These are phyloP conservation scores for Beaufortia kweichowensis DNA, from an alignment of 2,113 vertebrate species.

Conservation along the genomic window DNA sequence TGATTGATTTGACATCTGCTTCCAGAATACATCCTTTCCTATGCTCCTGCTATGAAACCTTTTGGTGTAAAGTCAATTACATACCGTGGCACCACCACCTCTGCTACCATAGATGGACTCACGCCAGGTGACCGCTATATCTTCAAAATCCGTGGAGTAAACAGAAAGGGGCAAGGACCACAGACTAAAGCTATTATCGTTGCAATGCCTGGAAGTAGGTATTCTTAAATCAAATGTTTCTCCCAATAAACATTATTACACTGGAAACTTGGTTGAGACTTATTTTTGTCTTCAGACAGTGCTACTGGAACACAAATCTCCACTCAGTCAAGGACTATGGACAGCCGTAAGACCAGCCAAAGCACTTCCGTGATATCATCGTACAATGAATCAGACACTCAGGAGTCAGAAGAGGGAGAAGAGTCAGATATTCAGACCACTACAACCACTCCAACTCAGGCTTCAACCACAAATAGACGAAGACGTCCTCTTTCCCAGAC, in stretches of 20 bases:
- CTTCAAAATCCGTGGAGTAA: constrained; percentile 94
- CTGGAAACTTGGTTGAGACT: constrained; percentile 13
- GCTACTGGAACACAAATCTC: constrained; percentile 61
- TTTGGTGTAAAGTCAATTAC: constrained; percentile 94
- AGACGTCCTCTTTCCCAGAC: constrained; percentile 71
- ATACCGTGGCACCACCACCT: constrained; percentile 81
- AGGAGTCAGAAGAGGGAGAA: constrained; percentile 60
- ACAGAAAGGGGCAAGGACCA: constrained; percentile 91
- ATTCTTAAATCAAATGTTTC: constrained; percentile 14
- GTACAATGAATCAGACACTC: constrained; percentile 60
- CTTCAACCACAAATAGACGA: constrained; percentile 57
- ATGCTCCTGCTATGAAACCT: constrained; percentile 94
- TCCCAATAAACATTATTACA: background rate
- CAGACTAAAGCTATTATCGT: constrained; percentile 92
- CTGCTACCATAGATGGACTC: constrained; percentile 88
- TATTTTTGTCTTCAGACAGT: constrained; percentile 67
- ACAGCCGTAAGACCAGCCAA: constrained; percentile 61
- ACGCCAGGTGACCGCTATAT: constrained; percentile 93
- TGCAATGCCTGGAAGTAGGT: constrained; percentile 86
- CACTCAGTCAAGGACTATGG: constrained; percentile 62
- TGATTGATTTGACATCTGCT: constrained; percentile 68
- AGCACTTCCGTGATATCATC: constrained; percentile 56
- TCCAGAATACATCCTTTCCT: constrained; percentile 97
- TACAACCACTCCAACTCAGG: constrained; percentile 43
- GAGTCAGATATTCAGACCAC: constrained; percentile 43